These are phyloP conservation scores for Dermolepida albohirtum DNA, from an alignment of 2,888 invertebrate species.

Conservation along the genomic window DNA sequence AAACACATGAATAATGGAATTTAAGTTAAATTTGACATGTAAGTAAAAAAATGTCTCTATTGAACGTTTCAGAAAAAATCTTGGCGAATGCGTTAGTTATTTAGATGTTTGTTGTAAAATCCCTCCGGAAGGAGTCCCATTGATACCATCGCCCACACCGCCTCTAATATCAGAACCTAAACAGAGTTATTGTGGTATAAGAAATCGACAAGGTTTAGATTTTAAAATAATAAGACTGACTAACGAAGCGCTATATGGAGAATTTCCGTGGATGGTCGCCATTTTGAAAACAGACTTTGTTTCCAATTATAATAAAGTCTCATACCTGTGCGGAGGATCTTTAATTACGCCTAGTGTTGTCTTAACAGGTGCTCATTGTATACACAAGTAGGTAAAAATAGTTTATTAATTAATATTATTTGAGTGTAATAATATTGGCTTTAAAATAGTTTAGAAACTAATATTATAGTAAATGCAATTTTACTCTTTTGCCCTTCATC, in stretches of 20 bases:
- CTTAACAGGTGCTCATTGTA: conserved; percentile 86
- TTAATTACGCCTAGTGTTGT: conserved; percentile 81
- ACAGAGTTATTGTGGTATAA: conserved; percentile 77
- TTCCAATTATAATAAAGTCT: conserved; percentile 62
- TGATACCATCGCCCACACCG: conserved; percentile 31
- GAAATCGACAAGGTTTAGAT: conserved; percentile 52
- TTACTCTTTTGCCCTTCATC: no score
- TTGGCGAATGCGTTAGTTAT: conserved; percentile 74
- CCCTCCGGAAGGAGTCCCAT: conserved; percentile 55
- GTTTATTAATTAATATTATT: no score
- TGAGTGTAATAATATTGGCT: no score
- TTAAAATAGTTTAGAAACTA: not conserved
- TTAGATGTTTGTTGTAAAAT: conserved; percentile 80
- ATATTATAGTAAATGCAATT: no score
- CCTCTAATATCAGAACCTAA: conserved; percentile 65
- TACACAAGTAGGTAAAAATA: conserved; percentile 62
- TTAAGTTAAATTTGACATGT: no score
- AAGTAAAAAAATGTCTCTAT: not conserved
- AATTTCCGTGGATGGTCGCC: conserved; percentile 89
- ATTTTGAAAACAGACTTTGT: conserved; percentile 70
- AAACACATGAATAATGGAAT: no score
- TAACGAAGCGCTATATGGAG: conserved; percentile 80
- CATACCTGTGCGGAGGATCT: conserved; percentile 81
- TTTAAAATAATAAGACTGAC: conserved; percentile 68
- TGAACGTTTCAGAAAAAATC: conserved; percentile 71